Evolutionary conservation across 2,888 invertebrate species (phyloP).

Genomic region (Aleiodes testaceus): DNA sequence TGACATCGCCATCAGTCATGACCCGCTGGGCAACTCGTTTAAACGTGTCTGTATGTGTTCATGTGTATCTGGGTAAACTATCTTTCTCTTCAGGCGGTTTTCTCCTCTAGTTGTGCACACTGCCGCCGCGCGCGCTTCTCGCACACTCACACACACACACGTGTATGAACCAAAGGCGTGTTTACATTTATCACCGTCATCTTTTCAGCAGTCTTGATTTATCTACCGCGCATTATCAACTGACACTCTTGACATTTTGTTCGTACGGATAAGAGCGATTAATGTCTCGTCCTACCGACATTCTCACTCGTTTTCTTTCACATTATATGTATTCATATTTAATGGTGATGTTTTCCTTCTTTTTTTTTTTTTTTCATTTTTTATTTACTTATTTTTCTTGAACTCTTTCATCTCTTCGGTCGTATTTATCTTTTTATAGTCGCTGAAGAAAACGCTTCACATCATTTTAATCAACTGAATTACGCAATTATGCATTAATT

Average conservation of each 20-base stretch:
- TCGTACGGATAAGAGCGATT: slow-evolving; percentile 69
- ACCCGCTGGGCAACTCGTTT: slow-evolving; percentile 54
- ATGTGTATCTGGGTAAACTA: slow-evolving; percentile 64
- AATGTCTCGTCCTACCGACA: slow-evolving; percentile 46
- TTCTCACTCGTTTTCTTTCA: slow-evolving; percentile 5
- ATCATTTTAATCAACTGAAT: slow-evolving; percentile 15
- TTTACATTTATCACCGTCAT: slow-evolving; percentile 73
- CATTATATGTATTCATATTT: background rate
- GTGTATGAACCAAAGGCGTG: slow-evolving; percentile 58
- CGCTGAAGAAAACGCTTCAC: background rate
- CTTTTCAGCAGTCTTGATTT: slow-evolving; percentile 72
- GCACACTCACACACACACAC: slow-evolving; percentile 20
- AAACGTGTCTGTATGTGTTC: slow-evolving; percentile 43
- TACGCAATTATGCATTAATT: slow-evolving; percentile 23
- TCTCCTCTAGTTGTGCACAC: background rate
- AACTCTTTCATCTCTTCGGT: background rate
- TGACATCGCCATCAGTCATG: slow-evolving; percentile 72
- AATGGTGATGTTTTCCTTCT: background rate
- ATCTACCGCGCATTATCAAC: slow-evolving; percentile 70
- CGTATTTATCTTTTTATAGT: slow-evolving; percentile 4
- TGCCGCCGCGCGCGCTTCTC: too few species aligned
- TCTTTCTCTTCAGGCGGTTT: slow-evolving; percentile 48
- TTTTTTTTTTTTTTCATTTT: background rate
- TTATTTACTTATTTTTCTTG: background rate
- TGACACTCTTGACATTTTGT: slow-evolving; percentile 72